Evolutionary conservation across 2,888 invertebrate genomes (phyloP).

Genomic region (Tetheella fluctuosa): DNA sequence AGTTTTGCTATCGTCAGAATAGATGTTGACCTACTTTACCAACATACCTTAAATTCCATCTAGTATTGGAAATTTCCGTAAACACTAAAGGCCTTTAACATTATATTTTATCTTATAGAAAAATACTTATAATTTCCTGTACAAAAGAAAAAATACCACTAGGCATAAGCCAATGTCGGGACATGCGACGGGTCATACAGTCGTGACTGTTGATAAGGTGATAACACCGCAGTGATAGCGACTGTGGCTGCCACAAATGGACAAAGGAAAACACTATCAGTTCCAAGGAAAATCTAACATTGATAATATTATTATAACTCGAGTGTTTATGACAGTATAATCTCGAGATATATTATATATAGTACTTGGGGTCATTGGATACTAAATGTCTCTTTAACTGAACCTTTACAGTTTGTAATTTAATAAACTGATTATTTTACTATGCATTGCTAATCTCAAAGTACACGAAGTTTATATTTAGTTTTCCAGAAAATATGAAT

Average conservation of each 20-base stretch:
- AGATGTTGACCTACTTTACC: too few relatives aligned
- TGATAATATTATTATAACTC: constrained; percentile 44
- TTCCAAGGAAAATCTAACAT: constrained; percentile 52
- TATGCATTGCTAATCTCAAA: neutral
- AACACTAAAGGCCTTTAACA: too few relatives aligned
- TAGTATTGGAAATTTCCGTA: too few relatives aligned
- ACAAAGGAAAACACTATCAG: constrained; percentile 66
- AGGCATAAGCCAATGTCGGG: constrained; percentile 45
- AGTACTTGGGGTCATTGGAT: constrained; percentile 20
- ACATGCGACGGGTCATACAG: constrained; percentile 56
- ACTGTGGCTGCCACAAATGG: constrained; percentile 28
- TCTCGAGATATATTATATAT: constrained; percentile 17
- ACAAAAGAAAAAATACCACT: neutral
- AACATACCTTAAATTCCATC: too few relatives aligned
- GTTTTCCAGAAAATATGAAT: neutral
- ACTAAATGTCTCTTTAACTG: neutral
- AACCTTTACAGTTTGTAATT: neutral
- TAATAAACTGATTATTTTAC: neutral
- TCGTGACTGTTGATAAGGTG: constrained; percentile 68
- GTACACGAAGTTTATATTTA: neutral
- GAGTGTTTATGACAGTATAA: constrained; percentile 21
- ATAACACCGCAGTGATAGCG: constrained; percentile 37
- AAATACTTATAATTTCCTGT: too few relatives aligned
- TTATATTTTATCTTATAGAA: too few relatives aligned
- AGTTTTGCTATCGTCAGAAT: too few relatives aligned